These are phyloP conservation scores for Drosophila cracens DNA, from an alignment of 2,888 invertebrate species.

Conservation along the genomic window DNA sequence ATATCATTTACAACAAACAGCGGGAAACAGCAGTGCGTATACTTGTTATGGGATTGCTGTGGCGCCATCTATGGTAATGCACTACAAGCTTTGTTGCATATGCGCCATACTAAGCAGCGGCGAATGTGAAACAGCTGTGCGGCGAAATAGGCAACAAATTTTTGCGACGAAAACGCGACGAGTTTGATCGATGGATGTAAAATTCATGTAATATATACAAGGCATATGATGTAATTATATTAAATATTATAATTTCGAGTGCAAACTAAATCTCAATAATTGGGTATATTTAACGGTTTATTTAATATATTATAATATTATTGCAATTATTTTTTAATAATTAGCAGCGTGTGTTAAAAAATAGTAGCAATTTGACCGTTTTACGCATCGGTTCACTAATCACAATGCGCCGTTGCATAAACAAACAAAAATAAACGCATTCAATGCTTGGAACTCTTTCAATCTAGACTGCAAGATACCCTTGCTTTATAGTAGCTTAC, in stretches of 20 bases:
- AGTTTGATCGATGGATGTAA: conserved; percentile 6
- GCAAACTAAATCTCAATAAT: background rate
- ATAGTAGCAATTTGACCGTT: conserved; percentile 19
- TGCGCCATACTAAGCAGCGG: conserved; percentile 31
- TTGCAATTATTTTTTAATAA: background rate
- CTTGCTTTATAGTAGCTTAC: background rate
- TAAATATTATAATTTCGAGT: background rate
- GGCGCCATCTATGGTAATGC: conserved; percentile 45
- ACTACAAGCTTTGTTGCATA: background rate
- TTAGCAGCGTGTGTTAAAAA: conserved; percentile 5
- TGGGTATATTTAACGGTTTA: background rate
- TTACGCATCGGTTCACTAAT: conserved; percentile 42
- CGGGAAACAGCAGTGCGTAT: conserved; percentile 43
- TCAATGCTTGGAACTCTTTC: too few relatives aligned
- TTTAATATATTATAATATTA: background rate
- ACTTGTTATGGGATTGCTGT: conserved; percentile 19
- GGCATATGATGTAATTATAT: background rate
- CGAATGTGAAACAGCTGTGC: conserved; percentile 9
- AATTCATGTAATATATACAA: background rate
- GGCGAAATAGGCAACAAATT: conserved; percentile 23
- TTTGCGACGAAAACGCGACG: conserved; percentile 7
- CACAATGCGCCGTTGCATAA: conserved; percentile 30
- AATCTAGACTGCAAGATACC: background rate
- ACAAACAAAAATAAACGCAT: background rate
- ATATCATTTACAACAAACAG: conserved; percentile 10